Evolutionary conservation across 30 jellyfish, hydroid and myxozoan species (phyloP), one percentile per base, ranked within the genome.

Genomic region (Aurelia sp.): DNA sequence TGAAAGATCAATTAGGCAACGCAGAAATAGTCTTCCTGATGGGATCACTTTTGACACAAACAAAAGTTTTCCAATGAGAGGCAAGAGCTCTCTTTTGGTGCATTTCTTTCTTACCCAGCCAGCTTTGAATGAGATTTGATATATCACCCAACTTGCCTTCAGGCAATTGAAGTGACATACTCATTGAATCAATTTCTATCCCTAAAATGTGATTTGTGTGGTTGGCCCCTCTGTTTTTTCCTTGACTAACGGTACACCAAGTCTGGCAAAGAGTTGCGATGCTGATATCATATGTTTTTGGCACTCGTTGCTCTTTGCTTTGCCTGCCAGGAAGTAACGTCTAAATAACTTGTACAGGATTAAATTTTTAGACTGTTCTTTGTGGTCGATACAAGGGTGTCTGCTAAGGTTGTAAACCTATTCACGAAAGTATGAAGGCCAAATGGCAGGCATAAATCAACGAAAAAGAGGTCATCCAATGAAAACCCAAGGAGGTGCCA

Each of bases 401-500:
- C 66, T 59, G 89, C 64, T 8, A 78, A 53, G 13, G 40, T 48
- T 3, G 53, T 6, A 79, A 78, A 78, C 2, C 78, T 21, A 17
- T 64, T 33, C 9, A 64, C 44, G 4, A 4, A 35, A 35, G 44
- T 2, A 4, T 4, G 44, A 35, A 35, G 44, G 3, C 44, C 44
- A 4, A 35, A 35, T 2, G 44, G 44, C 44, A 35, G 44, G 4
- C 44, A 35, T 35, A 35, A 35, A 35, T 78, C 80, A 2, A 78
- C 80, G 30, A 78, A 78, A 18, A 9, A 78, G 30, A 57, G 11
- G 15, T n/a, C 27, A 74, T 58, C 19, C 22, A 62, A 59, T 20
- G 79, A 64, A 17, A 60, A 62, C n/a, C 88, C 94, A 4, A 84
- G 70, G 30, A 72, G 59, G 62, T 63, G 72, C 88, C 94, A 84